Percentiles rank a stretch among this genome's conserved stretches.
Conservation (phyloP, 1,140 invertebrate species). For the Drosophila micromelanica region DNA sequence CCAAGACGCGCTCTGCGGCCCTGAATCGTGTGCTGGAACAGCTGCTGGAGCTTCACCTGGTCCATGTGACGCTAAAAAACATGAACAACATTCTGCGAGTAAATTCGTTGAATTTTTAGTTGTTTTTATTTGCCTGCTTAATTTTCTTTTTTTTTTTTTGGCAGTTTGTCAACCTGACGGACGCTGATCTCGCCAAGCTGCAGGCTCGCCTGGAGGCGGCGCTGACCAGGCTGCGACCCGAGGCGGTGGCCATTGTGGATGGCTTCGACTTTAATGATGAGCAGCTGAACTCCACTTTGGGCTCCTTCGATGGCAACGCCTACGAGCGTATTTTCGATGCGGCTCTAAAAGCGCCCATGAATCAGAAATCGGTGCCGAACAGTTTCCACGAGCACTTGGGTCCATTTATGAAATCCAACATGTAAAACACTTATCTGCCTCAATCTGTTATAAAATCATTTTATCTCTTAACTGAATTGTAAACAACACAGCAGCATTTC, state of each 20-base stretch:
- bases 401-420: constrained; percentile 90
- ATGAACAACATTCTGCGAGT: constrained; percentile 92
- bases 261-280: constrained; percentile 94
- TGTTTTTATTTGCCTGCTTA: background rate
- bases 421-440: constrained; percentile 78
- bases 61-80: constrained; percentile 89
- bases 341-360: constrained; percentile 93
- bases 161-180: constrained; percentile 88
- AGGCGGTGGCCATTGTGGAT: constrained; percentile 95
- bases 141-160: constrained; percentile 82
- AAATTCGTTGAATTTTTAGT: constrained; percentile 61
- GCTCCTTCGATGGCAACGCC: constrained; percentile 95
- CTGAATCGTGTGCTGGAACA: constrained; percentile 88
- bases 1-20: constrained; percentile 78
- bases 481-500: constrained; percentile 3
- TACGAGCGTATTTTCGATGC: constrained; percentile 94
- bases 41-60: constrained; percentile 91
- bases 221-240: constrained; percentile 89
- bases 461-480: constrained; percentile 19
- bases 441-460: background rate
- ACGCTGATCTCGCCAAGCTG: constrained; percentile 87
- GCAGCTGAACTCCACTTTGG: constrained; percentile 92
- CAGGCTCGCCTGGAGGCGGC: constrained; percentile 89
- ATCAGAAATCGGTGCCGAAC: constrained; percentile 90
- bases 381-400: constrained; percentile 90